Conservation (phyloP, 1,140 invertebrate genomes). For the Lordiphosa clarofinis region DNA sequence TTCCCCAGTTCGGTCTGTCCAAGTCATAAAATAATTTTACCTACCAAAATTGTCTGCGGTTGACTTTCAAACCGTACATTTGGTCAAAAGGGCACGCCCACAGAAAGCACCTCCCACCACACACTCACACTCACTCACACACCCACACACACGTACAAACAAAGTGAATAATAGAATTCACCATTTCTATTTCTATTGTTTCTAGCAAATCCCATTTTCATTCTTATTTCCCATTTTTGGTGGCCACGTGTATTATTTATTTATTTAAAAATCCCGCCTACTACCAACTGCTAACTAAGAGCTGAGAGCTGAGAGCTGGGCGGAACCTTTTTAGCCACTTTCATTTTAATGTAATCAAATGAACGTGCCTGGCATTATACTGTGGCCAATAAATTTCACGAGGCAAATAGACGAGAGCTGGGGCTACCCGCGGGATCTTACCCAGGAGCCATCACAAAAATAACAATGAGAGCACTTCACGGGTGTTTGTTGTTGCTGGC, state of each 20-base stretch:
- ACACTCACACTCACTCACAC: neutral
- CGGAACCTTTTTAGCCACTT: slow-evolving; percentile 76
- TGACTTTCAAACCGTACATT: too few species aligned
- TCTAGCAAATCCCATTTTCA: slow-evolving; percentile 7
- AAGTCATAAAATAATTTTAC: too few species aligned
- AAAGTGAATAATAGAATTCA: too few species aligned
- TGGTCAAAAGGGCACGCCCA: too few species aligned
- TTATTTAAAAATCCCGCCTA: slow-evolving; percentile 69
- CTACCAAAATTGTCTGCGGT: too few species aligned
- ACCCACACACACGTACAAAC: slow-evolving; percentile 1
- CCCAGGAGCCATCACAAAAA: slow-evolving; percentile 25
- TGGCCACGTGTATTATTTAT: slow-evolving; percentile 66
- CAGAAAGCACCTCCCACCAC: neutral
- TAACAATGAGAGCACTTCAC: slow-evolving; percentile 56
- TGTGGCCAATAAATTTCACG: slow-evolving; percentile 72
- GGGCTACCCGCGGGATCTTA: slow-evolving; percentile 30
- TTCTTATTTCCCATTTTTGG: neutral
- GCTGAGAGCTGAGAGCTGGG: slow-evolving; percentile 12
- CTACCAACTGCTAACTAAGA: neutral
- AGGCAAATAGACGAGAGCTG: slow-evolving; percentile 58
- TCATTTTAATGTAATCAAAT: slow-evolving; percentile 78
- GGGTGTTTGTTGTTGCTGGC: slow-evolving; percentile 31
- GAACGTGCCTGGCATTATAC: slow-evolving; percentile 75
- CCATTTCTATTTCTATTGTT: neutral
- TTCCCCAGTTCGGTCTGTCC: too few species aligned